These are phyloP conservation scores for Papilio xuthus DNA, from an alignment of 1,140 invertebrate genomes.

Conservation along the genomic window DNA sequence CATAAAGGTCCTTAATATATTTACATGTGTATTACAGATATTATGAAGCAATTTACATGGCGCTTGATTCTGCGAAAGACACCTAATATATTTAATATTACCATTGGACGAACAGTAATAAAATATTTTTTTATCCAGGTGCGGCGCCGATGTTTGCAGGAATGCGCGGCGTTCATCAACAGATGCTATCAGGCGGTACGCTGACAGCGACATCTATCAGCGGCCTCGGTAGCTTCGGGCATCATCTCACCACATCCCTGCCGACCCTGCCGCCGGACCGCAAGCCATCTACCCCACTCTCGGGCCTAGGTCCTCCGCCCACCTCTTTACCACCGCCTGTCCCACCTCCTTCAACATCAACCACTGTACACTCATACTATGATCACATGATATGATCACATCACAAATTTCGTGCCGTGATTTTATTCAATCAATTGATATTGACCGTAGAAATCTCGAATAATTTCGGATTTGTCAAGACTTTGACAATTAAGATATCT, in stretches of 20 bases:
- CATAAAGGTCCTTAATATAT: too few species aligned
- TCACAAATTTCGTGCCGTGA: neutral
- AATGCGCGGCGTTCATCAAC: slow-evolving; percentile 69
- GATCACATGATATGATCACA: slow-evolving; percentile 51
- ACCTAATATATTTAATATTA: neutral
- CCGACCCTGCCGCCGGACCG: slow-evolving; percentile 59
- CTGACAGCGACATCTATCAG: slow-evolving; percentile 56
- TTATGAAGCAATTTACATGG: too few species aligned
- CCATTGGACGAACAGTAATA: neutral
- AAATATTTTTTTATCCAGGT: slow-evolving; percentile 46
- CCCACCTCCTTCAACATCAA: slow-evolving; percentile 51
- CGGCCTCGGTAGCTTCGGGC: slow-evolving; percentile 61
- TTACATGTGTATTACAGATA: too few species aligned
- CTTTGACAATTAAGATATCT: neutral
- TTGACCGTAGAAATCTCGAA: neutral
- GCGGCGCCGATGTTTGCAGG: slow-evolving; percentile 67
- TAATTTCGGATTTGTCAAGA: neutral
- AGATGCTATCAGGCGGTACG: slow-evolving; percentile 65
- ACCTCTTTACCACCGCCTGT: slow-evolving; percentile 48
- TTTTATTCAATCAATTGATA: neutral
- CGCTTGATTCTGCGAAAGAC: neutral
- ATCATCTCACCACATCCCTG: slow-evolving; percentile 55
- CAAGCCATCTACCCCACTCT: slow-evolving; percentile 65
- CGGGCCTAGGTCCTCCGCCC: slow-evolving; percentile 51
- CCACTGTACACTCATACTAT: slow-evolving; percentile 60